Conservation (phyloP, 2,113 vertebrate genomes). For the Megaceryle torquata region DNA sequence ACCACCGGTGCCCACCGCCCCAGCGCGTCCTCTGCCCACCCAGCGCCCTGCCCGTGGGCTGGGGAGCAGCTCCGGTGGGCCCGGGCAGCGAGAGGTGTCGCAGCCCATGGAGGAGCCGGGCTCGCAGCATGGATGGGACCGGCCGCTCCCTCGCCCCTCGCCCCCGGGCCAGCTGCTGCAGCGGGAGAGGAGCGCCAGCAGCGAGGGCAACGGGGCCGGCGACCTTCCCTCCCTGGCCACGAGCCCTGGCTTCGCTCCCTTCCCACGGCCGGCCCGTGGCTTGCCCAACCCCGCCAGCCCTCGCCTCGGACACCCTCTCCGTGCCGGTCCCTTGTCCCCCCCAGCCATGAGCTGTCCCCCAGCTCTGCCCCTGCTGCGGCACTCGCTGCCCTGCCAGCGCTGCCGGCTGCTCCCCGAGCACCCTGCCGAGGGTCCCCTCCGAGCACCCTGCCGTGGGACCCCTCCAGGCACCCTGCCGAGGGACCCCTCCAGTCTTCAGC, state of each 20-base stretch:
- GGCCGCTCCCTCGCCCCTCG: background rate
- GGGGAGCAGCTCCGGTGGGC: too few species aligned
- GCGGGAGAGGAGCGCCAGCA: background rate
- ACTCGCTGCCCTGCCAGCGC: rapidly evolving
- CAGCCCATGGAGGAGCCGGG: too few species aligned
- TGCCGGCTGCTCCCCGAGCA: rapidly evolving
- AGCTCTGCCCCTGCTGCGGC: background rate
- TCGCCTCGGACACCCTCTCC: background rate
- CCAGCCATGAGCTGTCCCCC: background rate
- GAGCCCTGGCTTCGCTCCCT: background rate
- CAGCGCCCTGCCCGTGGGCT: too few species aligned
- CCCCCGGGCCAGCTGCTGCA: background rate
- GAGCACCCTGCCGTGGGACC: too few species aligned
- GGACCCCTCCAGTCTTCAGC: too few species aligned
- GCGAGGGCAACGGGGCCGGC: background rate
- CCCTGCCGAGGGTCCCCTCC: background rate
- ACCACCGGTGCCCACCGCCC: background rate
- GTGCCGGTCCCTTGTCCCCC: background rate
- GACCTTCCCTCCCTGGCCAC: background rate
- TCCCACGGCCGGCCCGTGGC: background rate
- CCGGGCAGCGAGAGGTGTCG: background rate
- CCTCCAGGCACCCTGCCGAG: too few species aligned
- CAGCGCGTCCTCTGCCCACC: too few species aligned
- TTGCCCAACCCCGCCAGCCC: rapidly evolving
- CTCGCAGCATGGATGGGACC: too few species aligned